phyloP scores from a whole-genome alignment of 2,797 vertebrate species.

The Poecilia picta region DNA sequence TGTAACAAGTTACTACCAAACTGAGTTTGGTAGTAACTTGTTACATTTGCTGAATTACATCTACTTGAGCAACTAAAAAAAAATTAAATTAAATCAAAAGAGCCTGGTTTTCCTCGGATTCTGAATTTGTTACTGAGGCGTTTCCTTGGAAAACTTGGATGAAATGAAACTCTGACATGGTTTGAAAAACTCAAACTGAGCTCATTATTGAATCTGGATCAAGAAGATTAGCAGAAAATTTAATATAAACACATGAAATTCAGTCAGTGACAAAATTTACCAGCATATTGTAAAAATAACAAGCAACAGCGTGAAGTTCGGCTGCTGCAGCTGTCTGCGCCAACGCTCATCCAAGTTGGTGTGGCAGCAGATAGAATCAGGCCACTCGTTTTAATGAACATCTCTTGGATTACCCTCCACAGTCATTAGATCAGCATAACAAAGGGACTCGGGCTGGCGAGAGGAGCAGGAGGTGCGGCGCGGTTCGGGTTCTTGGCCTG shows the following conservation, averaged over 20 bases:
- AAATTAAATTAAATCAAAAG: not conserved
- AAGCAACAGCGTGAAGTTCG: not conserved
- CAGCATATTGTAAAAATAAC: not conserved
- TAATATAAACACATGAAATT: not conserved
- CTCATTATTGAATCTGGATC: not conserved
- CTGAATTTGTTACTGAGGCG: not conserved
- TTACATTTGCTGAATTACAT: too few relatives aligned
- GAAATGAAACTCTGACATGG: not conserved
- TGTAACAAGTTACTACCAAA: too few relatives aligned
- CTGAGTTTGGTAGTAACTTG: too few relatives aligned
- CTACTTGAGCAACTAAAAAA: too few relatives aligned
- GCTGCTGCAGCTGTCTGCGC: slow-evolving; percentile 1
- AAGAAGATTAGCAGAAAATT: not conserved
- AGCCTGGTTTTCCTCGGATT: not conserved
- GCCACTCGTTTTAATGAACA: slow-evolving; percentile 62
- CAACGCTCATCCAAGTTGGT: slow-evolving; percentile 49
- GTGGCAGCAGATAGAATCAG: slow-evolving; percentile 30
- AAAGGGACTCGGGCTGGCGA: slow-evolving; percentile 62
- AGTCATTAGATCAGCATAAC: slow-evolving; percentile 81
- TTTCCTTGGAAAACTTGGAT: not conserved
- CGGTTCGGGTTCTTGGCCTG: slow-evolving; percentile 54
- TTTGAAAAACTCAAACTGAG: not conserved
- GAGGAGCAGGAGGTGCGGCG: slow-evolving; percentile 51
- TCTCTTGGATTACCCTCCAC: slow-evolving; percentile 69
- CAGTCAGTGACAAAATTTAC: not conserved